Percentiles rank a stretch among this genome's conserved stretches.
These are phyloP conservation scores for Bellardia bayeri DNA, from an alignment of 2,888 invertebrate species.

Conservation along the genomic window DNA sequence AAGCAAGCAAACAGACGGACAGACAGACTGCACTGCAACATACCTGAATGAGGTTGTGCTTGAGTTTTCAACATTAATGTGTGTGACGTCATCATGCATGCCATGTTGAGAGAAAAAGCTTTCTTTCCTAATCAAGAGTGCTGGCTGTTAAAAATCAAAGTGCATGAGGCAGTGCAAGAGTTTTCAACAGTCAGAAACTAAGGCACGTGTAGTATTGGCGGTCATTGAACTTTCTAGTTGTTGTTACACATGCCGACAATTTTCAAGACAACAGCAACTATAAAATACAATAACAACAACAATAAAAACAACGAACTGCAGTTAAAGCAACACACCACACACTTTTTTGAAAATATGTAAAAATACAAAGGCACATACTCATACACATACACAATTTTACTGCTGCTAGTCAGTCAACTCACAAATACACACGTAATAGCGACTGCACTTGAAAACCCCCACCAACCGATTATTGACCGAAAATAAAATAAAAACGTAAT, in stretches of 20 bases:
- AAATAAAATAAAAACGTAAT: neutral
- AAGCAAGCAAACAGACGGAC: neutral
- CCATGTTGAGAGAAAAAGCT: slow-evolving; percentile 9
- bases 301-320: slow-evolving; percentile 32
- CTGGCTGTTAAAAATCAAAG: slow-evolving; percentile 16
- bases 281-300: slow-evolving; percentile 42
- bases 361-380: slow-evolving; percentile 6
- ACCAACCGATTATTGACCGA: neutral
- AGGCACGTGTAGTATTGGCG: slow-evolving; percentile 75
- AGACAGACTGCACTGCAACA: slow-evolving; percentile 24
- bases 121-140: neutral
- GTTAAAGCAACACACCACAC: slow-evolving; percentile 3
- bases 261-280: slow-evolving; percentile 48
- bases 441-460: slow-evolving; percentile 47
- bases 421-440: slow-evolving; percentile 7
- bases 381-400: neutral
- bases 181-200: slow-evolving; percentile 79
- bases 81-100: slow-evolving; percentile 51
- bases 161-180: slow-evolving; percentile 78
- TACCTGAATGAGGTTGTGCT: slow-evolving; percentile 77
- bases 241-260: slow-evolving; percentile 68
- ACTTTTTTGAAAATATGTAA: neutral
- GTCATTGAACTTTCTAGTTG: slow-evolving; percentile 79
- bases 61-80: slow-evolving; percentile 78
- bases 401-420: slow-evolving; percentile 14